These are phyloP conservation scores for Aythya baeri DNA, from an alignment of 2,113 vertebrate genomes.

Conservation along the genomic window DNA sequence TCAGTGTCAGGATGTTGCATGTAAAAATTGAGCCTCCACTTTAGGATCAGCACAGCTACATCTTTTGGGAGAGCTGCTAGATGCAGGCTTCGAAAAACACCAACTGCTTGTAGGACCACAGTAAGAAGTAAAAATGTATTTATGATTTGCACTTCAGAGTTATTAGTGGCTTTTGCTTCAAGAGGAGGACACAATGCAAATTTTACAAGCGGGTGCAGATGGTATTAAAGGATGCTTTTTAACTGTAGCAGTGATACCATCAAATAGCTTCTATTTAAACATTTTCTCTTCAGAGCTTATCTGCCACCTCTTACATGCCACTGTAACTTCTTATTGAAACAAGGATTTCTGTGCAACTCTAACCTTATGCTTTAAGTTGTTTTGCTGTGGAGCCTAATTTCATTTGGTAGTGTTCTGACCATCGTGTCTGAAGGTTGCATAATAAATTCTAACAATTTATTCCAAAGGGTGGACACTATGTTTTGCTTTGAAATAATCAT, in stretches of 20 bases:
- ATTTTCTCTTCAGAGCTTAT: not conserved
- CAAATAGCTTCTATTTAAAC: not conserved
- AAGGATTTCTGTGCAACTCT: not conserved
- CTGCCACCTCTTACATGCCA: not conserved
- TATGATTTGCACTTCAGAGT: not conserved
- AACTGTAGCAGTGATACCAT: not conserved
- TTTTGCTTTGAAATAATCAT: constrained; percentile 6
- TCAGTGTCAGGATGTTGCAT: not conserved
- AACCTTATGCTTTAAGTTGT: not conserved
- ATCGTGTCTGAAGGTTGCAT: not conserved
- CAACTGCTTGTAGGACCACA: not conserved
- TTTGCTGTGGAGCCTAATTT: not conserved
- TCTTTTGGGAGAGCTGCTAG: not conserved
- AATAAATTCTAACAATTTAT: not conserved
- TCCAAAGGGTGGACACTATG: not conserved
- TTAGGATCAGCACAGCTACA: not conserved
- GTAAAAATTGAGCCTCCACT: not conserved
- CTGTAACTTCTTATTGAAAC: not conserved
- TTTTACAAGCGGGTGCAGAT: not conserved
- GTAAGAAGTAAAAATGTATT: not conserved
- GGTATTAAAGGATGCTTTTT: not conserved
- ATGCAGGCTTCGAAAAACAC: not conserved
- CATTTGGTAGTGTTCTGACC: not conserved
- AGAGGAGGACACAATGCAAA: not conserved
- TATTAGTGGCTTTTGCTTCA: not conserved